Base-by-base conservation (phyloP, 2,888 invertebrate genomes). In the Oithona nana region DNA sequence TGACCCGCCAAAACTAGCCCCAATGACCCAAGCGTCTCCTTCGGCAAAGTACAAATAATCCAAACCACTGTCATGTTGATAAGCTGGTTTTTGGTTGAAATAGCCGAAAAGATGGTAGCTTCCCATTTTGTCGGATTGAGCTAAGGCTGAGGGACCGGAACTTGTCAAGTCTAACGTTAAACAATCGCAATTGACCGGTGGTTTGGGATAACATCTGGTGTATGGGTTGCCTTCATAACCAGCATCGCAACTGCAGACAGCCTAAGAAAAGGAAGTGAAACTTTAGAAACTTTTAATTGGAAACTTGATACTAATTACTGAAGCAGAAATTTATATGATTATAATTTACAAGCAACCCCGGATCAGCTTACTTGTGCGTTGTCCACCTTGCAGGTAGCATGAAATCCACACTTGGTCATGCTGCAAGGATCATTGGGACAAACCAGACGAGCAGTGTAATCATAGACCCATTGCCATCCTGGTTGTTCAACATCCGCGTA, bases 181-280 rank as follows among this genome's bases (percentile, higher is more conserved):
- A 26, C 54, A 54, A 20, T 54, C 26, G 26, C 54, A 54, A 26
- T 54, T 26, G 26, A 24, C 26, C 16, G 26, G 26, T 16, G 26
- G 13, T 54, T 54, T 16, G 20, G 54, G 54, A 26, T 24, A 54
- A 50, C 59, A 59, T n/a, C 31, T 3, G 29, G 50, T 49, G 28
- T 59, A 59, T 24, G 59, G 59, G 28, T 59, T 59, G 22, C 59
- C 59, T 50, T 59, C 59, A 28, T 50, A 59, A 24, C 49, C 59
- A 16, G 49, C 24, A 16, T 59, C 29, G 28, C 59, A 59, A 1
- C 22, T 28, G 49, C 59, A 59, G 20, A 59, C 29, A 13, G 50
- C 48, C 26, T 24, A 26, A 24, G 20, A n/a, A 22, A n/a, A n/a
- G n/a, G n/a, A n/a, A n/a, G n/a, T n/a, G n/a, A n/a, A n/a, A n/a